A percentile compares a stretch with the other conserved stretches of the same genome.
These are phyloP conservation scores for Trichogramma evanescens DNA, from an alignment of 2,888 invertebrate species.

Conservation along the genomic window DNA sequence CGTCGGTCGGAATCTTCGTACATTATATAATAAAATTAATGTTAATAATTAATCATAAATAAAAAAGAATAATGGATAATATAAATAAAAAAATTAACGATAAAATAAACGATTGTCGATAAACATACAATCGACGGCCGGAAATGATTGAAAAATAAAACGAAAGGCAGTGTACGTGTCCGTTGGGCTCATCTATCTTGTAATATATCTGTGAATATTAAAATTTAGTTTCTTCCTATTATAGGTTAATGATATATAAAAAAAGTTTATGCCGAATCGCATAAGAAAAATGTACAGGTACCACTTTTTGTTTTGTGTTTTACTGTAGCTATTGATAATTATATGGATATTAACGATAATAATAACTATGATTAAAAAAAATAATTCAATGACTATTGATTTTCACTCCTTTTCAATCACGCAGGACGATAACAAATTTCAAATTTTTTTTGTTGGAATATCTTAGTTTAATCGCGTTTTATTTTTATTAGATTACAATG, in stretches of 20 bases:
- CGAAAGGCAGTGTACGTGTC: conserved; percentile 34
- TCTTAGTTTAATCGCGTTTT: too few relatives aligned
- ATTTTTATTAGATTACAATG: too few relatives aligned
- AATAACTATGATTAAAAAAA: conserved; percentile 49
- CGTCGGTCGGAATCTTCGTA: too few relatives aligned
- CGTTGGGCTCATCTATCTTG: conserved; percentile 41
- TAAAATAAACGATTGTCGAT: too few relatives aligned
- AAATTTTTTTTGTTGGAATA: too few relatives aligned
- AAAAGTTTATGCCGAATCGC: conserved; percentile 44
- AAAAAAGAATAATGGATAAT: background rate
- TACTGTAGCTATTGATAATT: conserved; percentile 49
- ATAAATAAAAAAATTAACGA: background rate
- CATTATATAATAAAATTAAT: too few relatives aligned
- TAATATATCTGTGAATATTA: conserved; percentile 49
- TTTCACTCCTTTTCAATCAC: background rate
- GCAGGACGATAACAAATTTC: too few relatives aligned
- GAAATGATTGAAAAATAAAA: background rate
- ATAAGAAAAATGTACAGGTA: conserved; percentile 48
- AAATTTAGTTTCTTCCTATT: conserved; percentile 47
- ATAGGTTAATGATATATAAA: conserved; percentile 45
- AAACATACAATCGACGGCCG: too few relatives aligned
- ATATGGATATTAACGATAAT: conserved; percentile 49
- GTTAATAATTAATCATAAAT: background rate
- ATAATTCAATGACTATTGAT: conserved; percentile 8
- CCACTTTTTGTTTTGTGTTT: conserved; percentile 49